Base-by-base conservation (phyloP, 1,140 invertebrate genomes). In the Protaetia brevitarsis region DNA sequence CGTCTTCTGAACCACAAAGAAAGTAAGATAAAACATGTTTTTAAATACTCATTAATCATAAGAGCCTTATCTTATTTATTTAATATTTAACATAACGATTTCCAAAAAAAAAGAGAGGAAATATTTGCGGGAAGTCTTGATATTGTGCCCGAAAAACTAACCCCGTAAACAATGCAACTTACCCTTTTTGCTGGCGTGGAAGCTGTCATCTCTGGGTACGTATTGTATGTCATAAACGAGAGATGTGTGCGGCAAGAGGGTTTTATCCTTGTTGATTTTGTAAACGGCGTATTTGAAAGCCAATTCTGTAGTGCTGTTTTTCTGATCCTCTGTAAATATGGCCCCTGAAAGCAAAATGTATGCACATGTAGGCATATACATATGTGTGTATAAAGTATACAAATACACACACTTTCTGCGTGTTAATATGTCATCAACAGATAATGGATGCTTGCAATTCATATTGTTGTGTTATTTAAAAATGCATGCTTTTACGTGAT, bases 201-300 rank as follows among this genome's bases (percentile, higher is more conserved):
- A 96, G 27, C 91, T 93, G 80, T 96, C 93, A 73, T 91, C 89
- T 64, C 85, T 85, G 5, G 91, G 89, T 45, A 93, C 91, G 79
- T 95, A 94, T 77, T 95, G 90, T 71, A 96, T 94, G 75, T 96
- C 92, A 74, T 95, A 95, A 0, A 93, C 88, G 26, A 96, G 79
- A 0, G 91, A 93, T 0, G 89, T 94, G 70, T 94, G 90, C 3
- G 93, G 90, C 59, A 96, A 79, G n/a, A 96, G 79, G 56, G 81
- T 85, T 67, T 89, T 86, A 71, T 96, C 93, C 74, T 91, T 92
- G 79, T 96, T 96, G 67, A 96, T 93, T 65, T 89, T 87, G 79
- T 95, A 93, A 2, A 96, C 91, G 2, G 93, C 93, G 79, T 96
- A 95, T 73, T 95, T 95, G 80, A 96, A 96, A 2, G 94, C 92